Evolutionary conservation across 2,797 vertebrate species (phyloP), one percentile per base, ranked within the genome.

Genomic region (Poeciliopsis turneri): DNA sequence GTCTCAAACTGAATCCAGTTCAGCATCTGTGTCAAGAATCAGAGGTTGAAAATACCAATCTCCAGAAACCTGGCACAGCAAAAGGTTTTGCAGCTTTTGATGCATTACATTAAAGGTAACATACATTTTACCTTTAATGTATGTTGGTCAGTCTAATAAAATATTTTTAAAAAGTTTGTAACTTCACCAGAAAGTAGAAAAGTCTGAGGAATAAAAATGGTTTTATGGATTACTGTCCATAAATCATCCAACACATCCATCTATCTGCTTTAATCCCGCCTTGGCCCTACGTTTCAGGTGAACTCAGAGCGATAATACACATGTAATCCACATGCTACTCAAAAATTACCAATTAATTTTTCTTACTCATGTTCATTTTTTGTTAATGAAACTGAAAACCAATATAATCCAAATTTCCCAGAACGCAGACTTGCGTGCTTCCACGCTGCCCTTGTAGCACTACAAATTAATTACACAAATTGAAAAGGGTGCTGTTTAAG

Each of bases 381-480:
- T 39, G 77, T 76, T 87, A 87, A 90, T 90, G 75, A 86, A 89
- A 87, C 84, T 81, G 68, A 89, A 92, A 92, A 81, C 75, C 84
- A 91, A 83, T 79, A 80, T 75, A 89, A 90, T 84, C 78, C 79
- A 82, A 78, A 81, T 77, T 68, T 83, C 78, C 66, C 78, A 76
- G 78, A 86, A 82, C 1, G 5, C 49, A 70, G 78, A 79, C 70
- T 74, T 15, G 51, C 33, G 75, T 76, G 79, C 86, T 80, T 86
- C 81, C 72, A 84, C 36, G 1, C 72, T 73, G 82, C 45, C 86
- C 82, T 78, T 83, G 75, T 72, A 87, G 89, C 85, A 57, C 83
- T 30, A 59, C 66, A 91, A 90, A 89, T 89, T 83, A 92, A 93
- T 92, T 90, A 89, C 82, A 87, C 74, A 85, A 89, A 89, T 84